These are phyloP conservation scores for Coracopsis vasa DNA, from an alignment of 2,113 vertebrate genomes.

Conservation along the genomic window DNA sequence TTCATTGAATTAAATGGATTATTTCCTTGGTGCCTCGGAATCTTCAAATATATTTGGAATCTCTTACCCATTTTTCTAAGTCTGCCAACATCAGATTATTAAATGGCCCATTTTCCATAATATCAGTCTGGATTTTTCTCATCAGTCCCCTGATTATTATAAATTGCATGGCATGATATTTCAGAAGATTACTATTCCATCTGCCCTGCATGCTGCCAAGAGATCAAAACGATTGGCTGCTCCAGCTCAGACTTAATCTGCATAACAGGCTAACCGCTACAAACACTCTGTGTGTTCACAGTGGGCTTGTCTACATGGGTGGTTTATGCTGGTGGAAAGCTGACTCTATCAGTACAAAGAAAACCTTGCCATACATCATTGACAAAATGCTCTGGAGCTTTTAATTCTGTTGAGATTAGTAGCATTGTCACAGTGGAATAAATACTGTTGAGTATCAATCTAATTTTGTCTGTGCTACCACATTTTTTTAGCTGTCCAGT, in stretches of 20 bases:
- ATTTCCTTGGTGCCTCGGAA: constrained; percentile 50
- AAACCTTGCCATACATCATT: neutral
- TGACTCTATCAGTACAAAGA: neutral
- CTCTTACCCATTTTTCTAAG: neutral
- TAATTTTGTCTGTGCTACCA: neutral
- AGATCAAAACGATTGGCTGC: constrained; percentile 33
- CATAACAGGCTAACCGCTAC: neutral
- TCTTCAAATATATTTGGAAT: constrained; percentile 52
- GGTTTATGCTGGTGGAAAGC: neutral
- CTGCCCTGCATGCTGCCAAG: neutral
- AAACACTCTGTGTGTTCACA: neutral
- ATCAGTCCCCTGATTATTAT: constrained; percentile 10
- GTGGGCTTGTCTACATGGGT: constrained; percentile 38
- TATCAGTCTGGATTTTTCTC: constrained; percentile 21
- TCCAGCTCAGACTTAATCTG: constrained; percentile 7
- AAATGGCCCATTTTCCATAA: constrained; percentile 24
- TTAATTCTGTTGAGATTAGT: neutral
- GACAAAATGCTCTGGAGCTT: neutral
- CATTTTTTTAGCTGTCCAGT: neutral
- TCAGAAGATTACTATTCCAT: constrained; percentile 54
- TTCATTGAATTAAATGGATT: constrained; percentile 39
- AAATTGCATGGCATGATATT: constrained; percentile 27
- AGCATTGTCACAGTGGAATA: neutral
- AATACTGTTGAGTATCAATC: neutral
- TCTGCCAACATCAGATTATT: neutral